Base-by-base conservation (phyloP, 2,113 vertebrate species). In the Varanus komodoensis region DNA sequence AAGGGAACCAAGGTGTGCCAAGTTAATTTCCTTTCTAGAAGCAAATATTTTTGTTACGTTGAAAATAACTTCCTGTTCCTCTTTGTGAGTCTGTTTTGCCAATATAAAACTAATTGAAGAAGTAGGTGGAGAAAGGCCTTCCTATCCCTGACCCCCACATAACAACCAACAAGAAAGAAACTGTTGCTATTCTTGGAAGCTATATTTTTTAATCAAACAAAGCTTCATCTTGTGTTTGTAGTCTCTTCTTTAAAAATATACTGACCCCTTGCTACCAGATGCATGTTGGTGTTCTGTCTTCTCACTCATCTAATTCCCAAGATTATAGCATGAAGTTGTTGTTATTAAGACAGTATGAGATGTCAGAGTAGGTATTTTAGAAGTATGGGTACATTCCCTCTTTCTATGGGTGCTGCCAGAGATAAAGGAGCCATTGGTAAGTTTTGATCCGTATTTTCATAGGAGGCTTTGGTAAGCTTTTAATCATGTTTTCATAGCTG, bases 21-120 rank as follows among this genome's bases (percentile, higher is more conserved):
- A 95, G 82, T 95, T 95, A 91, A 93, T 95, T 96, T 95, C 87
- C 93, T 92, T 93, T 94, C 78, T 54, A 29, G 82, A 90, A 48
- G 52, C 82, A 92, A 92, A 95, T 91, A 74, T 94, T 93, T 93
- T 93, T 89, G 92, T 91, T 86, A 91, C 93, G 89, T 81, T 89
- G 48, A 86, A 95, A 92, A 78, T 90, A 93, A 87, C 92, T 94
- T 94, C 90, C 88, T 95, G 87, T 90, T 69, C 14, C 89, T 86
- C 64, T 92, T 77, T 87, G 69, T 1, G 86, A 64, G 69, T 25
- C 67, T 89, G 93, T 92, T 80, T 79, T 82, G 86, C 64, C 83
- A 73, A 69, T 0, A 74, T 90, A 67, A 84, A 84, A 84, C 57
- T 48, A 48, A 71, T 3, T 74, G 69, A 71, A 54, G 50, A 78